Conservation (phyloP, 2,888 invertebrate genomes). For the Mesorhabditis belari region DNA sequence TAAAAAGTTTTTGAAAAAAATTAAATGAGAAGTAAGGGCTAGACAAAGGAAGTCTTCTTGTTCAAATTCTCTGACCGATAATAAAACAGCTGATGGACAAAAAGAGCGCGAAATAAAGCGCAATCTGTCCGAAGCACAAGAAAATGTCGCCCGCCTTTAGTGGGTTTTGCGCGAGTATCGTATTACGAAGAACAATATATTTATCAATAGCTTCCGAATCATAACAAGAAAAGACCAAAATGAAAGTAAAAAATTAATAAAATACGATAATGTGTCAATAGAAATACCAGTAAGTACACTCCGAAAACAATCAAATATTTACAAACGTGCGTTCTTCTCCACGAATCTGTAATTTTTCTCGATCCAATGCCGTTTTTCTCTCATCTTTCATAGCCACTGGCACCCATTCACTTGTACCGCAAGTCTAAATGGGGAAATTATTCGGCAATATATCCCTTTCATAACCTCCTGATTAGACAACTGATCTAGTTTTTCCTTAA, state of each 20-base stretch:
- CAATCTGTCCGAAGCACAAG: too few relatives aligned
- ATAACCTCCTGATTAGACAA: constrained; percentile 1
- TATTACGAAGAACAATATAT: too few relatives aligned
- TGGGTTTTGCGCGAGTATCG: too few relatives aligned
- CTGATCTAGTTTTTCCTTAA: not conserved
- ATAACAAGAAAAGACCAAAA: not conserved
- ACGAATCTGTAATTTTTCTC: constrained; percentile 35
- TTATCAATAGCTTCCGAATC: not conserved
- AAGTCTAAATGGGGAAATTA: constrained; percentile 18
- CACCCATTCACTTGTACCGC: constrained; percentile 32
- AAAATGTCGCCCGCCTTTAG: too few relatives aligned
- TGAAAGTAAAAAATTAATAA: not conserved
- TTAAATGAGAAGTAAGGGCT: too few relatives aligned
- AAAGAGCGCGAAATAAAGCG: too few relatives aligned
- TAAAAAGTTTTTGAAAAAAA: too few relatives aligned
- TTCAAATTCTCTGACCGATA: too few relatives aligned
- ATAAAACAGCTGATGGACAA: too few relatives aligned
- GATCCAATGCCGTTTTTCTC: constrained; percentile 29
- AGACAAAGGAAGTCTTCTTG: too few relatives aligned
- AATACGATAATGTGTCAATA: not conserved
- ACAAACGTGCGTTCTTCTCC: constrained; percentile 43
- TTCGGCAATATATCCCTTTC: not conserved
- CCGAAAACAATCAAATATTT: constrained; percentile 5
- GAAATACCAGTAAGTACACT: too few relatives aligned
- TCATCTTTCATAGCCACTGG: constrained; percentile 48